Base-by-base conservation (phyloP, 92 coral and sea anemone genomes). In the Pocillopora grandis region DNA sequence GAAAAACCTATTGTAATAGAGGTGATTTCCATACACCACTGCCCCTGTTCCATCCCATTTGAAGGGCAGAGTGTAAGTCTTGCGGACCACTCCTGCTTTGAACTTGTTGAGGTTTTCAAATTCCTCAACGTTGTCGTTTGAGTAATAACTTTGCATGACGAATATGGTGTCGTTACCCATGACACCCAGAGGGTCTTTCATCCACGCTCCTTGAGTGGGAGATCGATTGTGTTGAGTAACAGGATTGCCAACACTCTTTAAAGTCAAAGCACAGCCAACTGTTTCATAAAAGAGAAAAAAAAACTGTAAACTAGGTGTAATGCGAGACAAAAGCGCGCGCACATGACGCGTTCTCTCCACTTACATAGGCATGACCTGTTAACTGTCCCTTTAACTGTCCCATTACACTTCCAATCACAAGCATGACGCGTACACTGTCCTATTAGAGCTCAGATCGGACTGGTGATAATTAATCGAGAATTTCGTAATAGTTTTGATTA, bases 111-210 rank as follows among this genome's bases (percentile, higher is more conserved):
- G 76, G 88, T 69, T 79, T 74, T 62, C 71, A 63, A 69, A 90
- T 17, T 87, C 91, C 67, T 66, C 52, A 18, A 88, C 48, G 1
- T 20, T 31, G 1, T 37, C 61, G 3, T 7, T 66, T 12, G 37
- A 33, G 9, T 0, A 0, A 19, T 79, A 71, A 5, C 1, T 0
- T 0, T 58, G 76, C 87, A 91, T 80, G 5, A 79, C 86, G 37
- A 88, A 91, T 52, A 90, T 88, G 21, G 79, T 80, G 27, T 81
- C 91, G 16, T 57, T 2, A 14, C 93, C 93, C 83, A 88, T 75
- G 42, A 70, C 42, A 59, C 87, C 94, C 0, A 88, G 89, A 2
- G 94, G 94, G 63, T 91, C 91, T 61, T 85, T 88, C 94, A 91
- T 91, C 94, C 94, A 91, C 4, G 81, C 72, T n/a, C 94, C 94